phyloP scores from a whole-genome alignment of 2,797 vertebrate species.

The Eulemur rubriventer region DNA sequence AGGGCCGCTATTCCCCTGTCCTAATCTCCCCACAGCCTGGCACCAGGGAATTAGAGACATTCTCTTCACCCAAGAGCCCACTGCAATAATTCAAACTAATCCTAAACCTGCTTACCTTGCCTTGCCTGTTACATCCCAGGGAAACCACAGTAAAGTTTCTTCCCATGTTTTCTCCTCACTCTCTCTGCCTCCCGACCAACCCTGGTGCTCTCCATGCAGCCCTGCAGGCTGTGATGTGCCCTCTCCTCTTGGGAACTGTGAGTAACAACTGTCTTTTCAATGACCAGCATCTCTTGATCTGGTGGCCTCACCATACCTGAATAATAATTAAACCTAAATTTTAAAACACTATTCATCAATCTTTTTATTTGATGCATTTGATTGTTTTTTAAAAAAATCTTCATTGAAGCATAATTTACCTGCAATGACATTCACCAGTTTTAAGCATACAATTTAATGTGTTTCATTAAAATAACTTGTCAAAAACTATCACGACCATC shows the following conservation, averaged over 20 bases:
- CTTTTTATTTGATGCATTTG: neutral
- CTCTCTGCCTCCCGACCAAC: neutral
- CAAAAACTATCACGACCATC: neutral
- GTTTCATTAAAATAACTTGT: neutral
- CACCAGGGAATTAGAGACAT: neutral
- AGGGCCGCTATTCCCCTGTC: neutral
- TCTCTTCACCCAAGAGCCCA: neutral
- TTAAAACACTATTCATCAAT: neutral
- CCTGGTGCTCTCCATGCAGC: neutral
- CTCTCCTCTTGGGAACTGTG: neutral
- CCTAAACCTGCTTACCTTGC: neutral
- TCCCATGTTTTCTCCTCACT: neutral
- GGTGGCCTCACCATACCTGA: neutral
- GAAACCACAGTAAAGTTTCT: neutral
- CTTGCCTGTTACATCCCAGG: neutral
- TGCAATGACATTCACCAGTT: neutral
- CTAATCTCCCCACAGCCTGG: neutral
- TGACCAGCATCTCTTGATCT: neutral
- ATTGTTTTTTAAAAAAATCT: neutral
- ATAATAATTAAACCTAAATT: neutral
- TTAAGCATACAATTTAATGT: neutral
- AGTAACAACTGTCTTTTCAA: neutral
- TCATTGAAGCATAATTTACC: neutral
- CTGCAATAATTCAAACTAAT: neutral
- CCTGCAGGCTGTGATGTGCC: neutral